Percentiles rank a stretch among this genome's conserved stretches.
phyloP scores from a whole-genome alignment of 2,888 invertebrate species.

The Eristalinus aeneus region DNA sequence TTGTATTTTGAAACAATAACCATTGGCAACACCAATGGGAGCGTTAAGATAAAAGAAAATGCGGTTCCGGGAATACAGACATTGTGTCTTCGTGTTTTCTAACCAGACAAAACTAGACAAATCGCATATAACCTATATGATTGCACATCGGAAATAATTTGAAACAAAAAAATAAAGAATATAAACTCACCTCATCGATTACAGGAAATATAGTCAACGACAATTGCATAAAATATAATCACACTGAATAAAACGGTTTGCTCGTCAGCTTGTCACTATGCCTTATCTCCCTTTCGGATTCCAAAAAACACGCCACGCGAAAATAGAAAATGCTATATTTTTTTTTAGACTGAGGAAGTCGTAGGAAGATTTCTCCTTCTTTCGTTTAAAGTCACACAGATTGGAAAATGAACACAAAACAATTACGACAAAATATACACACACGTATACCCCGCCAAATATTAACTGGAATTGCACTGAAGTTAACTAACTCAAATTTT shows the following conservation, averaged over 20 bases:
- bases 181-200: slow-evolving; percentile 55
- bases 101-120: slow-evolving; percentile 2
- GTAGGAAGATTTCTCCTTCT: neutral
- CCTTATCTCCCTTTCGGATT: slow-evolving; percentile 8
- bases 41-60: neutral
- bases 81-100: neutral
- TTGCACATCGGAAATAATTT: neutral
- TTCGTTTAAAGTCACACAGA: neutral
- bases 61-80: neutral
- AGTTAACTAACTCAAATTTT: slow-evolving; percentile 9
- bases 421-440: slow-evolving; percentile 17
- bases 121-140: neutral
- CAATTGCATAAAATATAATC: neutral
- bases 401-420: slow-evolving; percentile 11
- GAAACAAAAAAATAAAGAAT: neutral
- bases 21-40: neutral
- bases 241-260: neutral
- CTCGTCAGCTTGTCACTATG: neutral
- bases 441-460: neutral
- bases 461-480: neutral
- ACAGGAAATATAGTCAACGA: slow-evolving; percentile 29
- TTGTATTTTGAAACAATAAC: neutral
- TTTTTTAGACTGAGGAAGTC: slow-evolving; percentile 11
- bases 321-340: slow-evolving; percentile 15
- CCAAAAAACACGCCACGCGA: slow-evolving; percentile 26